A percentile compares a stretch with the other conserved stretches of the same genome.
Conservation (phyloP, 2,113 vertebrate genomes). For the Oncorhynchus nerka region DNA sequence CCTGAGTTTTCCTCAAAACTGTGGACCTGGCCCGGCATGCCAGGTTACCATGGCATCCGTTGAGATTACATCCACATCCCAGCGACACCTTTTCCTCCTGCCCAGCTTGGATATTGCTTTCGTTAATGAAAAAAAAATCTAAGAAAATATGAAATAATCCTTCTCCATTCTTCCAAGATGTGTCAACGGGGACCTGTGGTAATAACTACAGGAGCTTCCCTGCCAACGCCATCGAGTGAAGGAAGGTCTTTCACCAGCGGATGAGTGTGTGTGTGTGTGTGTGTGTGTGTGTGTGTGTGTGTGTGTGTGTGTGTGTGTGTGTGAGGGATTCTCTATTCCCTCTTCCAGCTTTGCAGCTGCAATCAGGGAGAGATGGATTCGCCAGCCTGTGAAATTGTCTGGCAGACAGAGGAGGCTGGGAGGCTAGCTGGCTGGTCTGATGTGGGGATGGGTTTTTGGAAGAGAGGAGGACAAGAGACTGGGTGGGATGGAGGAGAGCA, state of each 20-base stretch:
- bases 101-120: background rate
- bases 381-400: no score
- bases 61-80: background rate
- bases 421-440: no score
- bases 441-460: no score
- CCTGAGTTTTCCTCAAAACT: background rate
- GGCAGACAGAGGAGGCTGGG: no score
- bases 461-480: no score
- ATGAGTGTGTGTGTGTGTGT: no score
- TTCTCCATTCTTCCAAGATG: background rate
- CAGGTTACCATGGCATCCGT: background rate
- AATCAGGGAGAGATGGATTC: slow-evolving; percentile 10
- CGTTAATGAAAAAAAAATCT: background rate
- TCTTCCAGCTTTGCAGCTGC: slow-evolving; percentile 3
- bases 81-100: background rate
- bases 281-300: no score
- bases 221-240: no score
- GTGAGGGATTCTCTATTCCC: background rate
- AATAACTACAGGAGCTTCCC: background rate
- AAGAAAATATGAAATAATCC: background rate
- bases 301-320: no score
- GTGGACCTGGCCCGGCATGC: background rate
- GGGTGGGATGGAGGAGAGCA: no score
- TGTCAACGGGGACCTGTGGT: background rate
- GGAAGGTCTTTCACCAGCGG: no score